Base-by-base conservation (phyloP, 64 coral and sea anemone genomes). In the Montipora cactus region DNA sequence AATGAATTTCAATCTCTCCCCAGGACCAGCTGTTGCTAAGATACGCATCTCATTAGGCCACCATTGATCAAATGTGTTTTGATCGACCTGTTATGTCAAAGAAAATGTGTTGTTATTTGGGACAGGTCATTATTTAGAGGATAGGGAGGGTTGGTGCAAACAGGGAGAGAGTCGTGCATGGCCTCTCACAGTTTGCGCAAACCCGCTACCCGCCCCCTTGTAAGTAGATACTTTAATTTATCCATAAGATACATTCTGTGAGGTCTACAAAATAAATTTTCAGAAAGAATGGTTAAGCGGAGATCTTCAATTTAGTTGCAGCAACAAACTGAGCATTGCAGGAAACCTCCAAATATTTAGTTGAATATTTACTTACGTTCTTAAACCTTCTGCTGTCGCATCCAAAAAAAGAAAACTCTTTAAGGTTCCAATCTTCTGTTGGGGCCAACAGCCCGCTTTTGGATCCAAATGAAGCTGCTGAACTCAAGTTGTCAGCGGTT, bases 21-120 rank as follows among this genome's bases (percentile, higher is more conserved):
- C 93, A 8, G 96, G 89, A 5, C 93, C 86, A 66, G 91, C 92
- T 49, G 81, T 87, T 7, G 96, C 57, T 7, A 98, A 72, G 20
- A 98, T 85, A 59, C 93, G 93, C 13, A 98, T 37, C 19, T 95
- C 76, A 16, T 94, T 53, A 11, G 89, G 96, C 96, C 96, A 98
- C 84, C 81, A 79, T 4, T 98, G 23, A 25, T 98, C 96, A 78
- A 98, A 98, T 15, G 77, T 85, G 0, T 44, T 53, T 80, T 93
- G 75, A 74, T 68, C 28, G 10, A 93, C 79, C 92, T 93, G 77
- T 50, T 7, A 23, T n/a, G 20, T 16, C 53, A 57, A 57, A 57
- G 3, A 87, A 23, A 87, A 73, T 23, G 15, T 69, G 62, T 37
- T 37, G 37, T 37, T 37, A 37, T 37, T 37, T 37, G 37, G 37